Percentiles rank a stretch among this genome's conserved stretches.
phyloP scores from a whole-genome alignment of 92 coral and sea anemone species.

The Montipora capitata region DNA sequence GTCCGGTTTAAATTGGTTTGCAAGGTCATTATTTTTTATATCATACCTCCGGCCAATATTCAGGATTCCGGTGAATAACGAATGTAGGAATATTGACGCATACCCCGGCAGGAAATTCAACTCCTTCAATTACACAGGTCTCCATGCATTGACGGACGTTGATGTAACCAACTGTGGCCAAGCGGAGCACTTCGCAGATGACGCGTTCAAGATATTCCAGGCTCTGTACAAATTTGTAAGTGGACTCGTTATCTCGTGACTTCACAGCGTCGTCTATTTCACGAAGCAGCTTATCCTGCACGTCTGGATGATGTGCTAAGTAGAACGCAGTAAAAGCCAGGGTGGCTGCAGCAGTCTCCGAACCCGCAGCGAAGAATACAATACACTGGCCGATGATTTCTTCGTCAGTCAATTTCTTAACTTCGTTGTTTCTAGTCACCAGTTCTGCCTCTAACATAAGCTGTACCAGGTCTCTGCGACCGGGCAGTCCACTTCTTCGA shows the following conservation, averaged over 20 bases:
- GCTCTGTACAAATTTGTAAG: conserved; percentile 68
- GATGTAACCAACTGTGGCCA: conserved; percentile 76
- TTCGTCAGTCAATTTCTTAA: conserved; percentile 68
- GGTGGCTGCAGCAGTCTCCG: conserved; percentile 83
- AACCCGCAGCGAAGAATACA: conserved; percentile 80
- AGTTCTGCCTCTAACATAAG: conserved; percentile 82
- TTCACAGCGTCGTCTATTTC: conserved; percentile 74
- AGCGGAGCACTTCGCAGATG: conserved; percentile 80
- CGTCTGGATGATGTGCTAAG: conserved; percentile 75
- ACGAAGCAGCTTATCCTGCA: conserved; percentile 74
- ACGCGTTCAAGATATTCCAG: conserved; percentile 88
- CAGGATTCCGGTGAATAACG: conserved; percentile 88
- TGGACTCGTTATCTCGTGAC: conserved; percentile 44
- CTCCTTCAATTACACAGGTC: conserved; percentile 80
- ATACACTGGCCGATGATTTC: conserved; percentile 86
- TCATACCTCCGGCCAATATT: conserved; percentile 69
- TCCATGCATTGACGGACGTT: conserved; percentile 84
- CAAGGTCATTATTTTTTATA: background rate
- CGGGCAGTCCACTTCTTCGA: conserved; percentile 43
- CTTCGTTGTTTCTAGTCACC: conserved; percentile 38
- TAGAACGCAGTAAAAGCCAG: conserved; percentile 70
- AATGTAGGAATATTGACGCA: conserved; percentile 74
- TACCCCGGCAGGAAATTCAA: conserved; percentile 83
- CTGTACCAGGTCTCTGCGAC: conserved; percentile 82
- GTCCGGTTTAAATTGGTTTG: too few relatives aligned